These are phyloP conservation scores for Abrostola tripartita DNA, from an alignment of 2,888 invertebrate species.

Conservation along the genomic window DNA sequence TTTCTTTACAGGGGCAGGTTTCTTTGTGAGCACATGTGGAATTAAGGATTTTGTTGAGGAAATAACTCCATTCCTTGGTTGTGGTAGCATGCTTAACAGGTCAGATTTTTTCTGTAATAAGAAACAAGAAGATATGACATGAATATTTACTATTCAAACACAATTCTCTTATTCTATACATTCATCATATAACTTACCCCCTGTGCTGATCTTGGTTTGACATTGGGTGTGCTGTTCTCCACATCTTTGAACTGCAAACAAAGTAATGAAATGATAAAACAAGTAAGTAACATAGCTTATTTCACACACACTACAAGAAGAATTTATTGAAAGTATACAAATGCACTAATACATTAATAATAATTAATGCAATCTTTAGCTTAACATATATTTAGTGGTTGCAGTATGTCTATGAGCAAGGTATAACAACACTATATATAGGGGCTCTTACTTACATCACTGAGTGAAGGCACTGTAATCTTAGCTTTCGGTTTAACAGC, in stretches of 20 bases:
- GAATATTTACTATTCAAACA: too few species aligned
- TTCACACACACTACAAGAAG: too few species aligned
- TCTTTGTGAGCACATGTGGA: constrained; percentile 83
- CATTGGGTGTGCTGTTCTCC: constrained; percentile 78
- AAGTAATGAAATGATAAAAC: neutral
- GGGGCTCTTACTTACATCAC: constrained; percentile 90
- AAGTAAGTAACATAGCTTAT: too few species aligned
- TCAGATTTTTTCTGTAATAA: constrained; percentile 89
- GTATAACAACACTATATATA: too few species aligned
- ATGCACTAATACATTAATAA: too few species aligned
- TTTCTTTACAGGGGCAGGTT: constrained; percentile 66
- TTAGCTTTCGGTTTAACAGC: constrained; percentile 86
- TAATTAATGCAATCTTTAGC: too few species aligned
- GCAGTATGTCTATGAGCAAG: too few species aligned
- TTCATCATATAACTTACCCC: constrained; percentile 74
- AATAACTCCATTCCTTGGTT: constrained; percentile 87
- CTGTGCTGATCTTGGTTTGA: constrained; percentile 81
- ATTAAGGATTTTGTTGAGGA: constrained; percentile 77
- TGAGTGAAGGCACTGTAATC: constrained; percentile 91
- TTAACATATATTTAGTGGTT: neutral
- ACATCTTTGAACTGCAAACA: constrained; percentile 89
- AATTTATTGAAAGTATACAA: too few species aligned
- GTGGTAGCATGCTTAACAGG: constrained; percentile 91
- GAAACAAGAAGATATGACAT: neutral
- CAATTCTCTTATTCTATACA: neutral